phyloP scores from a whole-genome alignment of 2,888 invertebrate genomes.

The Lymantria monacha region DNA sequence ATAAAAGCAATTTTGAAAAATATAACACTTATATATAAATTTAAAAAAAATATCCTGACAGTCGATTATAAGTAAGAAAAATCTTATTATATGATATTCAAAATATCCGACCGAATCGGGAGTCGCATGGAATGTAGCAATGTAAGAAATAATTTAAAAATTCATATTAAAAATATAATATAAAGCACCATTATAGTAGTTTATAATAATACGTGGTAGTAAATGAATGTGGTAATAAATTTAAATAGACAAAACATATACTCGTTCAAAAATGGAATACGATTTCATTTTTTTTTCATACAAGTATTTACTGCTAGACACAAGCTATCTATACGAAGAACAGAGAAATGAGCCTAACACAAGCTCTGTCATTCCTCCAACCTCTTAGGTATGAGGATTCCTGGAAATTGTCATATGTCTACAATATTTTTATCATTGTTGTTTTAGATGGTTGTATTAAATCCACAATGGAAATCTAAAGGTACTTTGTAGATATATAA shows the following conservation, averaged over 20 bases:
- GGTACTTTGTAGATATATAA: no score
- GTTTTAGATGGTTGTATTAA: no score
- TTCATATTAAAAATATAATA: not conserved
- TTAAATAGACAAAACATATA: not conserved
- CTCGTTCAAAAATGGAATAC: not conserved
- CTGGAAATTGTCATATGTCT: no score
- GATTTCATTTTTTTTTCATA: not conserved
- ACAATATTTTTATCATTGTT: no score
- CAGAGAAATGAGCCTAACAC: not conserved
- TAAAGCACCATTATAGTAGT: constrained; percentile 11
- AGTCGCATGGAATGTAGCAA: constrained; percentile 60
- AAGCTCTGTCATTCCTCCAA: no score
- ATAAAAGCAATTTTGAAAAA: not conserved
- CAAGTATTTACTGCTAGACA: not conserved
- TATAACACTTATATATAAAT: no score
- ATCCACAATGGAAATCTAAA: no score
- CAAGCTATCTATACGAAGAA: not conserved
- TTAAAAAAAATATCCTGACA: constrained; percentile 3
- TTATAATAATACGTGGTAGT: no score
- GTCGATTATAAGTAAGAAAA: constrained; percentile 23
- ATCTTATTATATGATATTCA: constrained; percentile 29
- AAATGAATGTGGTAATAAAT: no score
- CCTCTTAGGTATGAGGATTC: no score
- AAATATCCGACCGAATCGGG: constrained; percentile 55
- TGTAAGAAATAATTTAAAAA: constrained; percentile 14